Conservation (phyloP, 2,113 vertebrate genomes). For the Rafetus swinhoei region DNA sequence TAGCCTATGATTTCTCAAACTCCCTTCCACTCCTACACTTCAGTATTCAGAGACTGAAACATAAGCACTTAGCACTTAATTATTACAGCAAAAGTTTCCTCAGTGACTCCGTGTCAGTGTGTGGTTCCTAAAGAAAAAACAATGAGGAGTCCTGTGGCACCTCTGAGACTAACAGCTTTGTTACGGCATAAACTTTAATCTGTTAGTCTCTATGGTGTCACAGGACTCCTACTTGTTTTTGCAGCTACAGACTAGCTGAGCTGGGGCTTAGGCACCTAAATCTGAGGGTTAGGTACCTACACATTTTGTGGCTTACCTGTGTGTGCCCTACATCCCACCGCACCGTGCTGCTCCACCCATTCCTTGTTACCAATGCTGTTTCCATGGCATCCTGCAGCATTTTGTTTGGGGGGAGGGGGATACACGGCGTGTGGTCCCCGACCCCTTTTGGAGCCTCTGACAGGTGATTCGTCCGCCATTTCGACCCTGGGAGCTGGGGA, state of each 20-base stretch:
- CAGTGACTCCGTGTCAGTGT: too few species aligned
- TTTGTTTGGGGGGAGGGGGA: neutral
- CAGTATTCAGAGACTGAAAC: too few species aligned
- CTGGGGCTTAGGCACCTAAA: neutral
- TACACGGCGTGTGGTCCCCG: neutral
- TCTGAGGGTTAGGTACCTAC: neutral
- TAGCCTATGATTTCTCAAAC: neutral
- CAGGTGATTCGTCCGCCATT: neutral
- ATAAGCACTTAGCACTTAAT: neutral
- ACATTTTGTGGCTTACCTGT: neutral
- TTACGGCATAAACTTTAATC: too few species aligned
- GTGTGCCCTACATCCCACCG: too few species aligned
- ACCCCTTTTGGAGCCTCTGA: too few species aligned
- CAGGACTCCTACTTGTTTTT: too few species aligned
- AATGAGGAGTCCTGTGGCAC: too few species aligned
- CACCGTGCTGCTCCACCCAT: neutral
- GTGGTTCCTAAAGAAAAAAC: too few species aligned
- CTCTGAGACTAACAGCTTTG: too few species aligned
- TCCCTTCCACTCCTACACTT: too few species aligned
- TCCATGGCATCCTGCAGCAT: neutral
- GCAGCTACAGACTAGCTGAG: too few species aligned
- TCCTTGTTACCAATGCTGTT: neutral
- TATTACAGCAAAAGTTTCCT: neutral
- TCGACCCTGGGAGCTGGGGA: neutral
- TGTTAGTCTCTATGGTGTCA: too few species aligned